phyloP scores from a whole-genome alignment of 2,113 vertebrate species.

The Gymnobelideus leadbeateri region DNA sequence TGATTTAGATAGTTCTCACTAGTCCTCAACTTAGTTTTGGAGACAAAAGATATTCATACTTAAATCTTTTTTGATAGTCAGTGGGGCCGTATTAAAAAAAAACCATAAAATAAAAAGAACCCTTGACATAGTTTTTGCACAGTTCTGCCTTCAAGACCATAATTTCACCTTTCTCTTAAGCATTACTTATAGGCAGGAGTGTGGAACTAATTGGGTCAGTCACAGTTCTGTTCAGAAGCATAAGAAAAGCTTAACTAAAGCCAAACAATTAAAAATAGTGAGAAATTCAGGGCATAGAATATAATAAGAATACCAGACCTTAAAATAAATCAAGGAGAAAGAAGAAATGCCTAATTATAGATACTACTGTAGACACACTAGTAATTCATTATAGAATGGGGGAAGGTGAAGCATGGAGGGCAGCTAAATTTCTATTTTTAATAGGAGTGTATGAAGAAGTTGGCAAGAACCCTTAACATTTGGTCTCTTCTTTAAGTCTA shows the following conservation, averaged over 20 bases:
- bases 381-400: neutral
- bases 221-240: neutral
- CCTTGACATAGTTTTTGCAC: neutral
- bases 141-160: slow-evolving; percentile 24
- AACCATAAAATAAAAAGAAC: neutral
- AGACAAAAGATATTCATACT: neutral
- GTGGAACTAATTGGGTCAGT: neutral
- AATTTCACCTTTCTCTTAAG: neutral
- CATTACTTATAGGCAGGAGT: neutral
- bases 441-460: neutral
- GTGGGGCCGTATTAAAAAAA: neutral
- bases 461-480: neutral
- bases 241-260: neutral
- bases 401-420: neutral
- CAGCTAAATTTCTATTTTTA: neutral
- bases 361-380: neutral
- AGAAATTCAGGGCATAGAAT: neutral
- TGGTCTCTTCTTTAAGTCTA: neutral
- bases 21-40: slow-evolving; percentile 17
- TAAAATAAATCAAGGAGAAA: neutral
- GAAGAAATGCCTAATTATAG: neutral
- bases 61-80: neutral
- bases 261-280: neutral
- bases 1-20: neutral
- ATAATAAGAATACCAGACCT: neutral